Conservation (phyloP, 2,113 vertebrate species). For the Tachysurus fulvidraco region DNA sequence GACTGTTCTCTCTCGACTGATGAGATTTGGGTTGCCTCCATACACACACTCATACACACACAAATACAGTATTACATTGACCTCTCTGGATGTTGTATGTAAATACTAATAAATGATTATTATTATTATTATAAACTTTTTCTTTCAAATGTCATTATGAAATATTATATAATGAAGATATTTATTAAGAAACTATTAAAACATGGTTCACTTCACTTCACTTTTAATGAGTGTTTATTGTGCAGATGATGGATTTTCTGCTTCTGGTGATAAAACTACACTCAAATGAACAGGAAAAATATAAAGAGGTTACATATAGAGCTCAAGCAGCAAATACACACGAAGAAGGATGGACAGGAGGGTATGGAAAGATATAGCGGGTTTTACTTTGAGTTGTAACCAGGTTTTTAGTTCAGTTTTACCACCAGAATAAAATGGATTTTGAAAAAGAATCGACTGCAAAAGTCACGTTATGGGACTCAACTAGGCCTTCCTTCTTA, state of each 20-base stretch:
- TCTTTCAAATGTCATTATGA: conserved; percentile 32
- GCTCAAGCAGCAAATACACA: background rate
- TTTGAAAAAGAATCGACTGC: background rate
- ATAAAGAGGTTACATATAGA: background rate
- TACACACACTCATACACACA: conserved; percentile 34
- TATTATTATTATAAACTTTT: no score
- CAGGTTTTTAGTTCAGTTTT: background rate
- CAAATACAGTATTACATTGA: conserved; percentile 62
- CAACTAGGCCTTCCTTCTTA: background rate
- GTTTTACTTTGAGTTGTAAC: background rate
- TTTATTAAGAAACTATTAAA: conserved; percentile 60
- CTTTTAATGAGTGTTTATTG: background rate
- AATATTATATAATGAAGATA: conserved; percentile 46
- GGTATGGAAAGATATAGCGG: background rate
- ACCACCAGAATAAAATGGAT: background rate
- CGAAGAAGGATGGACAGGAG: background rate
- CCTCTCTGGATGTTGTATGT: conserved; percentile 52
- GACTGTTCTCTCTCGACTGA: background rate
- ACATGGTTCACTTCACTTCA: background rate
- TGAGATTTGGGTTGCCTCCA: background rate
- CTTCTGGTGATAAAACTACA: background rate
- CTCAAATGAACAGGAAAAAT: background rate
- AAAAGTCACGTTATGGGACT: background rate
- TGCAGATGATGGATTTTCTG: background rate
- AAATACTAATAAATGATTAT: conserved; percentile 46